Base-by-base conservation (phyloP, 2,888 invertebrate species). In the Strigamia maritima region DNA sequence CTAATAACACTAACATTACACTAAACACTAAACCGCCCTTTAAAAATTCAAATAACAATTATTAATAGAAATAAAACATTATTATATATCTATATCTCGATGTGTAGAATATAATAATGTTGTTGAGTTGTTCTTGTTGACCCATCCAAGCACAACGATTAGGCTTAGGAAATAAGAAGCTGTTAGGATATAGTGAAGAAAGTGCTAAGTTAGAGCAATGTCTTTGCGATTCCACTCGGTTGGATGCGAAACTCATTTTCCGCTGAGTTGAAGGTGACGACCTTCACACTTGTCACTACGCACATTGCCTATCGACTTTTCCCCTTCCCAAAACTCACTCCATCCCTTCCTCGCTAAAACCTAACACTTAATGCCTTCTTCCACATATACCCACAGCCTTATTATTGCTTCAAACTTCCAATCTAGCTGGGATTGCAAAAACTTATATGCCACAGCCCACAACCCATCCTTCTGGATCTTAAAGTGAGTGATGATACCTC, bases 151-250 rank as follows among this genome's bases (percentile, higher is more conserved):
- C 54, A 2, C 19, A n/a, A 16, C n/a, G n/a, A 54, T 54, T 54
- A 54, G 54, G 54, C 54, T 54, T 54, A 54, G 54, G 8, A 19
- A 54, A 19, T 54, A 54, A 54, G 44, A 19, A 54, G 54, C 54
- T 54, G 54, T 54, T 54, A 22, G n/a, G 54, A 54, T 49, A 49
- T 35, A 35, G 35, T 19, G 6, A 19, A 19, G n/a, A 19, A 54
- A 54, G 54, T 54, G 54, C 54, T 54, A 54, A 54, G 54, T 54
- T 54, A 54, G 54, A 54, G 54, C 54, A 54, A 54, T 54, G 54
- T 54, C 54, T 54, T 54, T 54, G 54, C 54, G 54, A 54, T 54
- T 54, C 54, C 54, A 54, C 54, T 54, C 54, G 54, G 54, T 54
- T 54, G 54, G 54, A 54, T 54, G 54, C 54, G 54, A 54, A 54